Base-by-base conservation (phyloP, 1,140 invertebrate genomes). In the Diorhabda elongata region DNA sequence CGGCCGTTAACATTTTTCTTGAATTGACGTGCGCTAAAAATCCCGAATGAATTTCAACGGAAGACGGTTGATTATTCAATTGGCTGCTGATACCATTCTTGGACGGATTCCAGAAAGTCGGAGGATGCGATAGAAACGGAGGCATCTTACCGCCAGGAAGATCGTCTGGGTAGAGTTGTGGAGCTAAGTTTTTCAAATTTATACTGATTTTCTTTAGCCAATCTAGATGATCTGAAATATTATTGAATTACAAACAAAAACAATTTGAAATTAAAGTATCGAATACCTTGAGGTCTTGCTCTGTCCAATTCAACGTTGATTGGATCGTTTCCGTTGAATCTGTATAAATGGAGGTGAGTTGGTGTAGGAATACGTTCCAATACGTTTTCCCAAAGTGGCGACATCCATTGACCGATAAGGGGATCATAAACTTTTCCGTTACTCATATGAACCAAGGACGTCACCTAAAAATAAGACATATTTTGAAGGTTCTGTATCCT, bases 371-470 rank as follows among this genome's bases (percentile, higher is more conserved):
- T 86, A 68, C 90, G 85, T 72, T 92, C 88, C 4, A 93, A 82
- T 2, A 95, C 88, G 66, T 91, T 89, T 76, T 94, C 90, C 92
- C 95, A 97, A 58, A 95, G 86, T 0, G 96, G 96, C 44, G 93
- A 93, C 88, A 97, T 92, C 92, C 93, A 98, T 76, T 96, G 93
- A 2, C 95, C 96, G 76, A 96, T 95, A 57, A 96, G 81, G 4
- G 96, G 94, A 83, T 98, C 96, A 77, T 98, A 98, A 5, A 98
- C 93, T 83, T 95, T 90, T 5, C 92, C 92, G 77, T 93, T 91
- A 11, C 89, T 88, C 92, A 97, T 95, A 75, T 97, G 93, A 2
- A 98, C 92, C 66, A 98, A 82, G 5, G 92, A 92, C 2, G 95
- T 97, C 1, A 93, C 91, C 88, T 89, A 58, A 73, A 72, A 75